These are phyloP conservation scores for Bathynomus jamesi DNA, from an alignment of 1,140 invertebrate genomes.

Conservation along the genomic window DNA sequence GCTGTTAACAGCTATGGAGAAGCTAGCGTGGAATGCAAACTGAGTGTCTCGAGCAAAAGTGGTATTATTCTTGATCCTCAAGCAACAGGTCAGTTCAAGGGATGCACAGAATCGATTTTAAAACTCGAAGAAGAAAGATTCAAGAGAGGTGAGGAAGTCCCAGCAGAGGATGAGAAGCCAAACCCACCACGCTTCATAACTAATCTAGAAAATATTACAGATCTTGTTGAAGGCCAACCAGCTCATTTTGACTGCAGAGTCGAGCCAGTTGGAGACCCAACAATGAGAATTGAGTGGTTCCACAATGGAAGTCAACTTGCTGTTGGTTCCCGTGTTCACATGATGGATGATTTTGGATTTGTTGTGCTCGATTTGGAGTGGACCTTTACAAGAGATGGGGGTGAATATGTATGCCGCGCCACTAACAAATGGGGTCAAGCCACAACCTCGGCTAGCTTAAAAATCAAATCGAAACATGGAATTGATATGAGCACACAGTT, in stretches of 20 bases:
- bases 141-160: constrained; percentile 70
- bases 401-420: constrained; percentile 75
- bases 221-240: constrained; percentile 61
- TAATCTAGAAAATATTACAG: constrained; percentile 53
- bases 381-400: constrained; percentile 71
- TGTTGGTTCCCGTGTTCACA: constrained; percentile 78
- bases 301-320: constrained; percentile 80
- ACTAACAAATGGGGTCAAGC: constrained; percentile 77
- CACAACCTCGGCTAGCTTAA: constrained; percentile 72
- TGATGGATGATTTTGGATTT: constrained; percentile 87
- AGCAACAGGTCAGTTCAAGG: constrained; percentile 30
- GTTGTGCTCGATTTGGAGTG: constrained; percentile 81
- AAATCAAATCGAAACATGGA: constrained; percentile 60
- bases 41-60: constrained; percentile 67
- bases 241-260: constrained; percentile 87
- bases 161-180: constrained; percentile 68
- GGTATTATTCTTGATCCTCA: constrained; percentile 78
- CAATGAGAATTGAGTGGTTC: constrained; percentile 90
- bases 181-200: constrained; percentile 77
- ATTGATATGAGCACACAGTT: constrained; percentile 87
- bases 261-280: constrained; percentile 74
- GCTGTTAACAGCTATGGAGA: constrained; percentile 84
- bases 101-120: constrained; percentile 73
- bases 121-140: constrained; percentile 80
- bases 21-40: constrained; percentile 72